phyloP scores from a whole-genome alignment of 1,140 invertebrate species.

The Thaumetopoea pityocampa region DNA sequence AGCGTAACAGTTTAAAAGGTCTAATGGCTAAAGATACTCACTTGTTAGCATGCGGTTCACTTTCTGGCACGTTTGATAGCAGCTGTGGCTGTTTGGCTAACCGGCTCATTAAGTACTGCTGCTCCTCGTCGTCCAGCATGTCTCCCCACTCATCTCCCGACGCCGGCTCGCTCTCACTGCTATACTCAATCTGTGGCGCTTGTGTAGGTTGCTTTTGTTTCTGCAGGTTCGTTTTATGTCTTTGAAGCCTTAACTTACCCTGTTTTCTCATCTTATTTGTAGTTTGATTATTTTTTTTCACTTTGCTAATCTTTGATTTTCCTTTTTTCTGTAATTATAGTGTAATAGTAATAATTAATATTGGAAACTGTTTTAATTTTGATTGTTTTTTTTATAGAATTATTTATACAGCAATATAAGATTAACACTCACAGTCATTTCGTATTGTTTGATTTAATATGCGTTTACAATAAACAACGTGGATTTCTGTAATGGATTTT shows the following conservation, averaged over 20 bases:
- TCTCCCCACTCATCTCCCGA: constrained; percentile 77
- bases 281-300: constrained; percentile 80
- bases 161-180: constrained; percentile 56
- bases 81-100: constrained; percentile 53
- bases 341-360: neutral
- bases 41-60: constrained; percentile 40
- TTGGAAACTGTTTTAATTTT: neutral
- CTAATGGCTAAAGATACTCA: constrained; percentile 23
- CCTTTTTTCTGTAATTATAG: constrained; percentile 65
- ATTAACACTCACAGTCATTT: constrained; percentile 50
- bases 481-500: neutral
- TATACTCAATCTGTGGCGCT: constrained; percentile 37
- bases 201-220: constrained; percentile 54
- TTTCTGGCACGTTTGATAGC: constrained; percentile 53
- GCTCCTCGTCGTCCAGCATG: constrained; percentile 80
- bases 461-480: too few relatives aligned
- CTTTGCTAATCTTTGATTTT: constrained; percentile 77
- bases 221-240: constrained; percentile 62
- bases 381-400: neutral
- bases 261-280: constrained; percentile 78
- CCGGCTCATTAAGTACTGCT: constrained; percentile 78
- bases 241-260: constrained; percentile 77
- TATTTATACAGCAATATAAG: neutral
- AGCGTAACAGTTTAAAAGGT: too few relatives aligned
- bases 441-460: constrained; percentile 10